These are phyloP conservation scores for Xenentodon cancila DNA, from an alignment of 2,797 vertebrate genomes.

Conservation along the genomic window DNA sequence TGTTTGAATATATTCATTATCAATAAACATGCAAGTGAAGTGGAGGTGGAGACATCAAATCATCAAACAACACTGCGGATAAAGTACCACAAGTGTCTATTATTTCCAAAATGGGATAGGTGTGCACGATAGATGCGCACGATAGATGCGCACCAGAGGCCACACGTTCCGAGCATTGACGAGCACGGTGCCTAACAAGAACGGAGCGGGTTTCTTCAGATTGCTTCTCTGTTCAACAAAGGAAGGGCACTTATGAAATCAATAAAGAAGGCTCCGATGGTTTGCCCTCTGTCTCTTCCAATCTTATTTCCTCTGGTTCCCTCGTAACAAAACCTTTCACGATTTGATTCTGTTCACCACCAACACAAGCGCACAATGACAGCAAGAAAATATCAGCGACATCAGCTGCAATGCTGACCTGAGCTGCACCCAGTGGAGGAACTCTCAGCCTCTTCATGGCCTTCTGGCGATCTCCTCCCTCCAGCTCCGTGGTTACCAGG, in stretches of 20 bases:
- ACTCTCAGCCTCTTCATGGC: conserved; percentile 98
- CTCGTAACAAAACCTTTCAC: conserved; percentile 16
- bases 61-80: conserved; percentile 43
- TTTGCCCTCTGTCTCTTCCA: conserved; percentile 33
- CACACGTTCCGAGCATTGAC: conserved; percentile 83
- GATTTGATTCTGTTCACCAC: conserved; percentile 17
- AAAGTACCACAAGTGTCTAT: conserved; percentile 37
- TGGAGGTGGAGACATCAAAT: conserved; percentile 32
- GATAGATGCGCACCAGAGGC: conserved; percentile 96
- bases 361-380: neutral
- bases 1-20: conserved; percentile 17
- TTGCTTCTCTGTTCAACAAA: conserved; percentile 54
- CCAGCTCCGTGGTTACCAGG: conserved; percentile 94
- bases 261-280: conserved; percentile 52
- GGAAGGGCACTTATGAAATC: conserved; percentile 69
- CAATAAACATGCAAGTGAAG: conserved; percentile 10
- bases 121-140: too few relatives aligned
- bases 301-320: conserved; percentile 5
- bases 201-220: conserved; percentile 15
- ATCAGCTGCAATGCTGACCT: conserved; percentile 66
- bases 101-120: conserved; percentile 49
- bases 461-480: conserved; percentile 96
- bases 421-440: conserved; percentile 96
- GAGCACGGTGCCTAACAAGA: conserved; percentile 81
- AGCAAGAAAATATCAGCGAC: neutral